These are phyloP conservation scores for Jordanella pulchra DNA, from an alignment of 2,797 vertebrate genomes.

Conservation along the genomic window DNA sequence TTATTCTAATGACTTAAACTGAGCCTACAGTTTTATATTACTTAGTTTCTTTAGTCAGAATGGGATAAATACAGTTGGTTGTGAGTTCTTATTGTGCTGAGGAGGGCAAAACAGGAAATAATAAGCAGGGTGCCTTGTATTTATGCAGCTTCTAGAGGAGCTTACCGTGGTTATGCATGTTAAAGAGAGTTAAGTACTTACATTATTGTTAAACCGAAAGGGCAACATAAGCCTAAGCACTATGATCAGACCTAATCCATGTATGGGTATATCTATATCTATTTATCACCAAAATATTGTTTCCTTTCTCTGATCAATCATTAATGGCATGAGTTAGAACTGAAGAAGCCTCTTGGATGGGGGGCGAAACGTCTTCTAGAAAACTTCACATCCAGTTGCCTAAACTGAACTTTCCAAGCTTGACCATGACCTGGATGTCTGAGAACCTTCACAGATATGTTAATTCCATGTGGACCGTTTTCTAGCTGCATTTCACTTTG, in stretches of 20 bases:
- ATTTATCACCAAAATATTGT: not conserved
- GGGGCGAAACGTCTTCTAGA: no score
- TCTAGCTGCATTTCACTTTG: not conserved
- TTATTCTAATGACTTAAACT: no score
- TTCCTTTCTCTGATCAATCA: not conserved
- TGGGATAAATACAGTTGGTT: not conserved
- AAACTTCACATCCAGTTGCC: no score
- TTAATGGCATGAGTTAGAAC: not conserved
- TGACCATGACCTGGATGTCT: no score
- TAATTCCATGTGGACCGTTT: not conserved
- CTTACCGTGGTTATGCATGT: slow-evolving; percentile 1
- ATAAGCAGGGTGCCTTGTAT: slow-evolving; percentile 4
- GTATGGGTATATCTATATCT: not conserved
- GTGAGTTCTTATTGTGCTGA: not conserved
- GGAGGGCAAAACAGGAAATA: slow-evolving; percentile 10
- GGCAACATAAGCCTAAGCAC: not conserved
- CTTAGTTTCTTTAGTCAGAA: not conserved
- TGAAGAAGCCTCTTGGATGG: no score
- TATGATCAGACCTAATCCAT: not conserved
- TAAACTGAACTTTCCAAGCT: no score
- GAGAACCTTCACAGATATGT: no score
- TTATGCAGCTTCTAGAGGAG: slow-evolving; percentile 4
- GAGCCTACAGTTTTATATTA: no score
- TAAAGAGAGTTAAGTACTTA: not conserved
- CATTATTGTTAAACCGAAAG: slow-evolving; percentile 11